Conservation (phyloP, 1,140 invertebrate species). For the Meloidogyne floridensis region DNA sequence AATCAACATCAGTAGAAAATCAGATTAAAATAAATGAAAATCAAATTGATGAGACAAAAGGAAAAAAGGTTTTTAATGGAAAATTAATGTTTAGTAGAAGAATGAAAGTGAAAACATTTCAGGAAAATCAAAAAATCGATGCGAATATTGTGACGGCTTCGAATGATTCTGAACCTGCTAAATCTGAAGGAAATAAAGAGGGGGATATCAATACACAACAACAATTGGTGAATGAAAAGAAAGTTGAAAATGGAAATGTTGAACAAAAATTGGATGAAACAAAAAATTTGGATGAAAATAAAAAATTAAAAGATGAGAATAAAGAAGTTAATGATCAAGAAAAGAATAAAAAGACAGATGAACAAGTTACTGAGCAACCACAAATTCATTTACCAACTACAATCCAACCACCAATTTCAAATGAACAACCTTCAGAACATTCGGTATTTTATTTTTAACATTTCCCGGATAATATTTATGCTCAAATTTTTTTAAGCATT, state of each 20-base stretch:
- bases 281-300: not conserved
- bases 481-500: too few species aligned
- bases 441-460: not conserved
- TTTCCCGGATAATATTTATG: too few species aligned
- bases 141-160: not conserved
- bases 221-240: not conserved
- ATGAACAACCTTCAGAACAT: not conserved
- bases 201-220: not conserved
- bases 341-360: not conserved
- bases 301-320: not conserved
- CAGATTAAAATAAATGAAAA: not conserved
- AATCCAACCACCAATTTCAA: not conserved
- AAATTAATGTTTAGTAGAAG: constrained; percentile 4
- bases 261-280: not conserved
- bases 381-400: not conserved
- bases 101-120: constrained; percentile 9
- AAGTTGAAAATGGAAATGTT: not conserved
- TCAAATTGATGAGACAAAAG: not conserved
- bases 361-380: not conserved
- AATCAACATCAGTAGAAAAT: not conserved
- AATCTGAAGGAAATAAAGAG: not conserved
- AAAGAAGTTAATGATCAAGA: not conserved
- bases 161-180: not conserved
- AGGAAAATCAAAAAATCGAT: not conserved
- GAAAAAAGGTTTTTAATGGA: constrained; percentile 5